Base-by-base conservation (phyloP, 2,113 vertebrate genomes). In the Salminus brasiliensis region DNA sequence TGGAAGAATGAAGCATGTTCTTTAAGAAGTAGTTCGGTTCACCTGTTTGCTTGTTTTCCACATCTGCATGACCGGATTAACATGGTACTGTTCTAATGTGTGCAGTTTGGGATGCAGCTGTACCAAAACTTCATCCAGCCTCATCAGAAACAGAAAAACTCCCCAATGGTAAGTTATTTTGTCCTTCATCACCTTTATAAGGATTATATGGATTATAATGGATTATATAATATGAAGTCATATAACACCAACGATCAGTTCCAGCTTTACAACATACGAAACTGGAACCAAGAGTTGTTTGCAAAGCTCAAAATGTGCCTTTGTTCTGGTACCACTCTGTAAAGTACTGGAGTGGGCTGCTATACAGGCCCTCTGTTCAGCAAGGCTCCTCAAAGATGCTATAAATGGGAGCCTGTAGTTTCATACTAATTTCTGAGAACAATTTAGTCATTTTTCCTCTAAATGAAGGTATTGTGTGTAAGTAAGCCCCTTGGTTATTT, bases 71-170 rank as follows among this genome's bases (percentile, higher is more conserved):
- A n/a, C n/a, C n/a, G n/a, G 7, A 39, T 32, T 70, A 23, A 67
- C 41, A 15, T 43, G 78, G 39, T 55, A 76, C 80, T 86, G 41
- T 95, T 91, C 32, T 72, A 21, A 23, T 72, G 9, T 71, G 29
- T 90, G 74, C 90, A 99, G 98, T 94, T 96, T 79, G 97, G 98
- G 87, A 95, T 96, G 95, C 95, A 97, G 83, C 94, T 99, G 79
- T 97, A 98, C 92, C 94, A 98, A 93, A 98, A 98, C 93, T 98
- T 96, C 82, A 91, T 96, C 85, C 95, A 95, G 87, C 97, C 95
- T 2, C 94, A 95, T 85, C 95, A 96, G 93, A 96, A 93, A 90
- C 95, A 95, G 90, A 97, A 92, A 90, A 12, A 93, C 45, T 95
- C 96, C 78, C 95, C 95, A 45, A 95, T 96, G 96, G 97, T 99